Percentiles rank a stretch among this genome's conserved stretches.
Evolutionary conservation across 2,113 vertebrate genomes (phyloP).

Genomic region (Echinops telfairi): DNA sequence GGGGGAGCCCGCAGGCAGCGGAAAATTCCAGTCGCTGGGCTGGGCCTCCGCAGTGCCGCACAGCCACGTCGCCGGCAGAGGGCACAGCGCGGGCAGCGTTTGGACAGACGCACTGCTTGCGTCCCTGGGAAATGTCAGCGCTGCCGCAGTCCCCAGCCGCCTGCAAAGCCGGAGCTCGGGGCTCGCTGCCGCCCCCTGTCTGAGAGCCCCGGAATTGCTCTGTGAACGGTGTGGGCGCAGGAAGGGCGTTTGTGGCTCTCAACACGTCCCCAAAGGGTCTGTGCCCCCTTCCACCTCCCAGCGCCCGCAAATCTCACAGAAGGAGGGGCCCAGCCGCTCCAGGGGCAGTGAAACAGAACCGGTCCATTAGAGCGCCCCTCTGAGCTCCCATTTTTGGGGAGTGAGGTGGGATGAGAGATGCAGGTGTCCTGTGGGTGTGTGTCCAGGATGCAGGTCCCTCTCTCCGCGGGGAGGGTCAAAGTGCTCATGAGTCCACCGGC

Average conservation of each 20-base stretch:
- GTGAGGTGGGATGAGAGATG: no score
- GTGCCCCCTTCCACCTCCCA: no score
- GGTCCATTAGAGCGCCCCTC: no score
- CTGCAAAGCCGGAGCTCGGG: accelerated
- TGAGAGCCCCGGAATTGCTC: background rate
- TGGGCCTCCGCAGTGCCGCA: constrained; percentile 57
- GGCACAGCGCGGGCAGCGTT: constrained; percentile 57
- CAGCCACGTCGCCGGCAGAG: constrained; percentile 32
- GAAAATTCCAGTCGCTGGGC: constrained; percentile 63
- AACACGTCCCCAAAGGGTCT: background rate
- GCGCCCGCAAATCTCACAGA: no score
- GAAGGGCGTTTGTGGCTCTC: accelerated
- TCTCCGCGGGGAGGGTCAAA: no score
- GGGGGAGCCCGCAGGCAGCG: background rate
- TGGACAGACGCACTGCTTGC: constrained; percentile 37
- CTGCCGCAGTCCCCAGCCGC: background rate
- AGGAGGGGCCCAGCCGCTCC: no score
- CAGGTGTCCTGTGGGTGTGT: background rate
- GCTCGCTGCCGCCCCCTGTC: background rate
- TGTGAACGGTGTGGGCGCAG: accelerated
- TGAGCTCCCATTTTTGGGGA: no score
- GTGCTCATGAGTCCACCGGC: accelerated
- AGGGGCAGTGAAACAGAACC: no score
- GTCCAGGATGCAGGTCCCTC: background rate
- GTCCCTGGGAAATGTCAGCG: constrained; percentile 55